Evolutionary conservation across 2,888 invertebrate species (phyloP).

Genomic region (Andrena bicolor): DNA sequence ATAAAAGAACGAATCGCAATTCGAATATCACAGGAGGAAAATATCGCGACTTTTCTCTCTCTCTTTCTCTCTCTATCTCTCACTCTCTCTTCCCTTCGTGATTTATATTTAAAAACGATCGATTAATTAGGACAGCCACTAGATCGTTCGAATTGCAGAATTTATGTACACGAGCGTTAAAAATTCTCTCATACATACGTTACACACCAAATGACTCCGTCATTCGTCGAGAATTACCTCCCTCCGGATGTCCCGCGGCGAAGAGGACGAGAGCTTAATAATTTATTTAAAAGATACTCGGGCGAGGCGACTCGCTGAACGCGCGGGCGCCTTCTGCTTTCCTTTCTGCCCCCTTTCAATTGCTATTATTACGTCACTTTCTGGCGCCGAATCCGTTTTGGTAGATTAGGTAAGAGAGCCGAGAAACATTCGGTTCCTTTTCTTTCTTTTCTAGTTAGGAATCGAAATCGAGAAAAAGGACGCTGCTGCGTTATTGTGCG

Average conservation of each 20-base stretch:
- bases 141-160: slow-evolving; percentile 52
- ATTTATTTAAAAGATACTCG: slow-evolving; percentile 39
- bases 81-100: slow-evolving; percentile 11
- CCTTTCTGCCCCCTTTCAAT: not conserved
- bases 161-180: slow-evolving; percentile 53
- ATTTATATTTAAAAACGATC: slow-evolving; percentile 40
- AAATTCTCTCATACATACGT: slow-evolving; percentile 50
- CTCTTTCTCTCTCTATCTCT: slow-evolving; percentile 19
- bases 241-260: slow-evolving; percentile 35
- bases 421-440: slow-evolving; percentile 32
- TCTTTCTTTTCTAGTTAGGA: slow-evolving; percentile 9
- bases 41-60: slow-evolving; percentile 45
- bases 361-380: slow-evolving; percentile 32
- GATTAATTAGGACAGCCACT: slow-evolving; percentile 49
- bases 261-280: slow-evolving; percentile 48
- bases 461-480: slow-evolving; percentile 45
- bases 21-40: slow-evolving; percentile 66
- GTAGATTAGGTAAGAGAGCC: slow-evolving; percentile 46
- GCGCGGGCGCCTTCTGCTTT: slow-evolving; percentile 9
- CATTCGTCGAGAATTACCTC: slow-evolving; percentile 56
- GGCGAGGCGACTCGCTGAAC: slow-evolving; percentile 32
- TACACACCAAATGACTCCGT: slow-evolving; percentile 37
- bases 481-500: slow-evolving; percentile 48
- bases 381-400: slow-evolving; percentile 50
- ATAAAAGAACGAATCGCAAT: slow-evolving; percentile 65